These are phyloP conservation scores for Campaea margaritaria DNA, from an alignment of 2,888 invertebrate species.

Conservation along the genomic window DNA sequence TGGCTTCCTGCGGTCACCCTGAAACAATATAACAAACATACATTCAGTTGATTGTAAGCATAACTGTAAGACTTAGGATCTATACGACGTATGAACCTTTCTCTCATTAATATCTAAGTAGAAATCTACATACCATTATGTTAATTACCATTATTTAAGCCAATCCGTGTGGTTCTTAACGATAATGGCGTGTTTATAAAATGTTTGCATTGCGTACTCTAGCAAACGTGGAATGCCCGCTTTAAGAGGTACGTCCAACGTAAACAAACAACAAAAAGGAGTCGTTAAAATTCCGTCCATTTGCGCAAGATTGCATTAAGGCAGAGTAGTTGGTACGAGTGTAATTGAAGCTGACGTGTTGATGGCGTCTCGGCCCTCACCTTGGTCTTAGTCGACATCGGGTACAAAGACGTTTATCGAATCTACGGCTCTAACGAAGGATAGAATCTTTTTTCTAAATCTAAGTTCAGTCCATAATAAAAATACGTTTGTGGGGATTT, in stretches of 20 bases:
- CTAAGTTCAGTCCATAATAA: not conserved
- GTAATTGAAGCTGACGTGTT: constrained; percentile 24
- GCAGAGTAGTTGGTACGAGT: constrained; percentile 17
- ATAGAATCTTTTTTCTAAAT: constrained; percentile 4
- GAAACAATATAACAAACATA: constrained; percentile 41
- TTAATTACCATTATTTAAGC: not conserved
- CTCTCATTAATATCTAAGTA: too few relatives aligned
- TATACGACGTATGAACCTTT: too few relatives aligned
- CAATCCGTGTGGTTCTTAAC: not conserved
- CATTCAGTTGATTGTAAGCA: too few relatives aligned
- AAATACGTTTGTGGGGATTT: constrained; percentile 8
- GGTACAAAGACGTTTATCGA: constrained; percentile 17
- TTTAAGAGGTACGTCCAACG: constrained; percentile 13
- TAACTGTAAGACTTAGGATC: too few relatives aligned
- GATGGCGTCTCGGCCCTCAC: constrained; percentile 14
- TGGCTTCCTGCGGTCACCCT: constrained; percentile 51
- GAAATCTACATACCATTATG: not conserved
- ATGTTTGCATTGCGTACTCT: constrained; percentile 13
- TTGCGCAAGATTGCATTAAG: constrained; percentile 20
- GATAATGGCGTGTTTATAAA: constrained; percentile 10
- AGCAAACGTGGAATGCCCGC: constrained; percentile 11
- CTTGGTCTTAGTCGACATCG: constrained; percentile 15
- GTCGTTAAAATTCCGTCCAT: constrained; percentile 29
- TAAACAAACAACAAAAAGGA: constrained; percentile 30
- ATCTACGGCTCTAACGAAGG: constrained; percentile 7